Conservation (phyloP, 2,113 vertebrate genomes). For the Protomyctophum bolini region DNA sequence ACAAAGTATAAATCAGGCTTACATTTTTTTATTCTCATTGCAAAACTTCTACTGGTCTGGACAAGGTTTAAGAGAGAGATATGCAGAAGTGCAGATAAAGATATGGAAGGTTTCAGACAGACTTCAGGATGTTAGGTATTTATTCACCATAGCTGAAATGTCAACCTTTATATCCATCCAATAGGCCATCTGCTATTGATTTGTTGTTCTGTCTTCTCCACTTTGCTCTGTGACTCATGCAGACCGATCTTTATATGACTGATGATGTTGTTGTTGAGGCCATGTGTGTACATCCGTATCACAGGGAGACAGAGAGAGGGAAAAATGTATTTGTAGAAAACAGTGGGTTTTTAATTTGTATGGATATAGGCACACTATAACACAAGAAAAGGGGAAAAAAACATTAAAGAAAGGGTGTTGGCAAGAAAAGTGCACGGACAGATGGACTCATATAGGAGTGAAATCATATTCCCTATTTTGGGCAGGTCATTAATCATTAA, state of each 20-base stretch:
- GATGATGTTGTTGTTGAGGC: slow-evolving; percentile 40
- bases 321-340: not conserved
- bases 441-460: too few species aligned
- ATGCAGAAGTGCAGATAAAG: slow-evolving; percentile 10
- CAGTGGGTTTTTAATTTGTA: too few species aligned
- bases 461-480: too few species aligned
- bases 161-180: slow-evolving; percentile 57
- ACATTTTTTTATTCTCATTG: too few species aligned
- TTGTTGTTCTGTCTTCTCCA: slow-evolving; percentile 33
- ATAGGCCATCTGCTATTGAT: slow-evolving; percentile 54
- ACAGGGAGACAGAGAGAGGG: slow-evolving; percentile 11
- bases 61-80: not conserved
- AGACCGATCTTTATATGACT: slow-evolving; percentile 38
- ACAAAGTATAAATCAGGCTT: too few species aligned
- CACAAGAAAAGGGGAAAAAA: not conserved
- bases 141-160: slow-evolving; percentile 59
- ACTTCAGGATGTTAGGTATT: slow-evolving; percentile 43
- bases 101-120: slow-evolving; percentile 22
- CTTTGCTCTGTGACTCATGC: slow-evolving; percentile 48
- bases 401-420: too few species aligned
- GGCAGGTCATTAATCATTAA: too few species aligned
- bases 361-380: too few species aligned
- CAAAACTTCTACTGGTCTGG: too few species aligned
- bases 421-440: too few species aligned
- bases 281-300: slow-evolving; percentile 41